Base-by-base conservation (phyloP, 2,888 invertebrate genomes). In the Heliconius ismenius region DNA sequence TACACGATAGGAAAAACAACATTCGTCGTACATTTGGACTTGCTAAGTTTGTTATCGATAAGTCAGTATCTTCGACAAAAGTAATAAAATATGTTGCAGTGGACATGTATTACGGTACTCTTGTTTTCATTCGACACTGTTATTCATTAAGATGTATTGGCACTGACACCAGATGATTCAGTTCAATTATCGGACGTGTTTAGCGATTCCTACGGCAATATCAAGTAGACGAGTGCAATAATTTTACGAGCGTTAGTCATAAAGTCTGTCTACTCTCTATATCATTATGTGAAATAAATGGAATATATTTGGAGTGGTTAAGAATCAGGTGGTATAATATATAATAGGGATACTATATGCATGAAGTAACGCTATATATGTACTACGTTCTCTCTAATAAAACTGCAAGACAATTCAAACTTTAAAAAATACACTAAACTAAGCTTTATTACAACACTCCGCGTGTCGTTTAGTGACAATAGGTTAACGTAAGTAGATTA, bases 91-190 rank as follows among this genome's bases (percentile, higher is more conserved):
- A 73, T 43, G 68, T 75, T 67, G 49, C 13, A 28, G 36, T 49
- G 69, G 74, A 78, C 75, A 74, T 76, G 36, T 76, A 72, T 76
- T 74, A 74, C 28, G 49, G 54, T 76, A 70, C 78, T 78, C 74
- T 78, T 75, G 78, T 79, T 74, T 79, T 26, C 28, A 43, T 64
- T 74, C 76, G 32, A 75, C 70, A 58, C 68, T 74, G 76, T 79
- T 76, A 76, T 78, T 78, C 74, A 77, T 79, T 79, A 76, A 78
- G 67, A 76, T 73, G 78, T 78, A 76, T 76, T 72, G 68, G 21
- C 76, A 64, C 76, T 68, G 70, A 43, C 39, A 54, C 72, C 76
- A 77, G 49, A 78, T 79, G 78, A 79, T 78, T 76, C 76, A 73
- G 76, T 75, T 73, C 65, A 60, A 62, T 75, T 68, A 77, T 79